These are phyloP conservation scores for Gadus macrocephalus DNA, from an alignment of 2,113 vertebrate genomes.

Conservation along the genomic window DNA sequence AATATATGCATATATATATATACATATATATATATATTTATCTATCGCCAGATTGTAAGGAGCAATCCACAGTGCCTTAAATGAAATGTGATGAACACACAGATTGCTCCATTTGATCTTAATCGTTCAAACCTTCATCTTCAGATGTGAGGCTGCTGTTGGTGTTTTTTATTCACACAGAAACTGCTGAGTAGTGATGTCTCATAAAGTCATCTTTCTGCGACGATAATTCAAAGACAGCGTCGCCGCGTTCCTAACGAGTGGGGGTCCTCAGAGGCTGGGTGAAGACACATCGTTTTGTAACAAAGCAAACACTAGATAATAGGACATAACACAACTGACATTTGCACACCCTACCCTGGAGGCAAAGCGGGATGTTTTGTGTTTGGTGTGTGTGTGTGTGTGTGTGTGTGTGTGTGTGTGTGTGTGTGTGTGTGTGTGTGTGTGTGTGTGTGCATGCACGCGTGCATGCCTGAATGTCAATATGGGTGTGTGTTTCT, in stretches of 20 bases:
- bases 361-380: background rate
- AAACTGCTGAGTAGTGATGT: no score
- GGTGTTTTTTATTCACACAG: no score
- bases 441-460: slow-evolving; percentile 15
- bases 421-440: slow-evolving; percentile 12
- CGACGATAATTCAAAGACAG: background rate
- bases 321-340: background rate
- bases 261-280: background rate
- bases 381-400: slow-evolving; percentile 8
- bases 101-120: slow-evolving; percentile 59
- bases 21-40: background rate
- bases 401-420: background rate
- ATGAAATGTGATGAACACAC: slow-evolving; percentile 27
- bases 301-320: background rate
- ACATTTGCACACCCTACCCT: background rate
- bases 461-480: slow-evolving; percentile 4
- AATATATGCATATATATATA: no score
- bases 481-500: slow-evolving; percentile 12
- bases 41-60: slow-evolving; percentile 65
- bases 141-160: no score
- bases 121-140: slow-evolving; percentile 13
- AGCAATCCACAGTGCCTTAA: slow-evolving; percentile 70
- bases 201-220: background rate
- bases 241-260: background rate
- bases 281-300: background rate